Evolutionary conservation across 1,140 invertebrate species (phyloP), one percentile per base, ranked within the genome.

Genomic region (Temnothorax longispinosus): DNA sequence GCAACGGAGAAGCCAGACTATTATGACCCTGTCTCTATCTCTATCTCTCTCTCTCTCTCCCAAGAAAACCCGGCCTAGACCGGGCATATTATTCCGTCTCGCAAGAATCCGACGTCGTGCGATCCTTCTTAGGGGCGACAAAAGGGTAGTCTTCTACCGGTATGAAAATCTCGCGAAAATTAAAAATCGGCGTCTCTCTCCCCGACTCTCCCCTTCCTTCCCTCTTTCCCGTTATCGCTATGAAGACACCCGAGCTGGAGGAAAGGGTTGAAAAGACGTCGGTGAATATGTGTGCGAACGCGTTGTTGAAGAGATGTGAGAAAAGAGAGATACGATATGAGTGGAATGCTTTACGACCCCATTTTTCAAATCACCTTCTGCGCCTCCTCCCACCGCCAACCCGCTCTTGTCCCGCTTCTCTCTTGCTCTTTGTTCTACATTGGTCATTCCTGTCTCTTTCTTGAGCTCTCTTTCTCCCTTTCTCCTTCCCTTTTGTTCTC

Each of bases 321-420:
- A 75, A 62, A 27, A 50, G 60, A 64, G 85, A 85, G 91, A 89
- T 90, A 88, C 87, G 90, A 92, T 93, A 92, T 91, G 88, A 92
- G 91, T 86, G 90, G 92, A 93, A 93, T 93, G 89, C 91, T 92
- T 92, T 92, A 92, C 92, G 92, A 92, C 87, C 91, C 85, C 91
- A 93, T 92, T 93, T 93, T 93, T 92, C 92, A 92, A 71, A 92
- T 92, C 91, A 92, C 89, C 92, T 91, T 86, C 76, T 82, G 60
- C 82, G 47, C 64, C 85, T 56, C 77, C 76, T n/a, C 58, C 62
- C 71, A 62, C 10, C 84, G n/a, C 62, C 74, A 81, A 89, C 82
- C 64, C 77, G 27, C 78, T 87, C 54, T 58, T 82, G 72, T 69
- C 81, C 38, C 85, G 27, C 60, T 41, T 84, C 62, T 64, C 74